A percentile compares a stretch with the other conserved stretches of the same genome.
phyloP scores from a whole-genome alignment of 2,113 vertebrate genomes.

The Irena cyanogastra region DNA sequence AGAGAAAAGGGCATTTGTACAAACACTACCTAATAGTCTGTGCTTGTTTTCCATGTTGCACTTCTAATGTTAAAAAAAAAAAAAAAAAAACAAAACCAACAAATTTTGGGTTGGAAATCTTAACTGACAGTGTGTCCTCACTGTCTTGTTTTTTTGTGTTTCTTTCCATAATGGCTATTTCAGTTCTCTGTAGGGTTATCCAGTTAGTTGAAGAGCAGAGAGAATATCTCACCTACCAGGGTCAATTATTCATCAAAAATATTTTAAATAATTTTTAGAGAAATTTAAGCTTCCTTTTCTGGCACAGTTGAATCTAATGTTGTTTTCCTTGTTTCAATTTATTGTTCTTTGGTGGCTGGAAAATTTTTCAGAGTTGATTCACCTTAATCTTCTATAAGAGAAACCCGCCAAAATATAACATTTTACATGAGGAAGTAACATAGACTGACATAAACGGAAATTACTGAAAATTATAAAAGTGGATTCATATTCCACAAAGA shows the following conservation, averaged over 20 bases:
- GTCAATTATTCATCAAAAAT: neutral
- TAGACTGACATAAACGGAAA: neutral
- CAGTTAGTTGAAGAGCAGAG: neutral
- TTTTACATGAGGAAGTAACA: neutral
- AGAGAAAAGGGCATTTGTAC: neutral
- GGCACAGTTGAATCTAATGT: neutral
- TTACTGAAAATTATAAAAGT: neutral
- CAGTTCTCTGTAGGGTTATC: neutral
- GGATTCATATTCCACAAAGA: neutral
- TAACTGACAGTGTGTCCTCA: neutral
- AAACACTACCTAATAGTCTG: neutral
- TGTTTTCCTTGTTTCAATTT: neutral
- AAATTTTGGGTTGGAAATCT: neutral
- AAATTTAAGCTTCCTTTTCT: neutral
- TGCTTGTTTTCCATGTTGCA: neutral
- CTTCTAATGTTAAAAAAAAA: neutral
- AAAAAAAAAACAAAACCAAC: no score
- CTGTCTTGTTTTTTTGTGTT: neutral
- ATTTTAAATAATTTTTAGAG: neutral
- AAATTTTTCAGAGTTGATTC: neutral
- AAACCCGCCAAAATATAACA: neutral
- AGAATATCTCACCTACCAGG: neutral
- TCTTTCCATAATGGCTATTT: neutral
- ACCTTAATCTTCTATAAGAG: neutral
- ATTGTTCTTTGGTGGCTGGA: neutral